Evolutionary conservation across 1,140 invertebrate species (phyloP), one percentile per base, ranked within the genome.

Genomic region (Chionoecetes opilio): DNA sequence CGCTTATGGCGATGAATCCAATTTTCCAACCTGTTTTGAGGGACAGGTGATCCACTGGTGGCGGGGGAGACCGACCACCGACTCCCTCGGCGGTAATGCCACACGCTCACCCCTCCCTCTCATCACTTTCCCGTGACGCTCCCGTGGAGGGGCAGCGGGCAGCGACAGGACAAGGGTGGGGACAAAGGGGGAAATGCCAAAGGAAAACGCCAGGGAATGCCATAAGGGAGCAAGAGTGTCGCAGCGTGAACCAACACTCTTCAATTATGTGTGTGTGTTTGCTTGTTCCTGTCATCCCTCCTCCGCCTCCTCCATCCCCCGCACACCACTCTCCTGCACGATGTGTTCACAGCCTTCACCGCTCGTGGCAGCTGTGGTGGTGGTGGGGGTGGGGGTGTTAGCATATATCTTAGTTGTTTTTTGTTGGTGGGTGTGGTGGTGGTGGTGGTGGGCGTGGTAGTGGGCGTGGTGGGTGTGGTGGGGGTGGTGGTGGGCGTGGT

Each of bases 261-360:
- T 84, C n/a, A 84, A 84, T 84, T 29, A 31, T 31, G 32, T 31
- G 82, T 84, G 82, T 84, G 82, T 84, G 82, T 53, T 53, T 53
- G 82, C 82, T 34, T 37, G 37, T 88, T 37, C 31, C n/a, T 35
- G 32, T 37, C 31, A 35, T 34, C 31, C 29, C 86, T 3, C 17
- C 17, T 2, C 29, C 32, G 14, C 86, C 31, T 3, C 29, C 5
- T 9, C 86, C 32, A 32, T 14, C 86, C 26, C 26, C 86, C 26
- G 14, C 37, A 34, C 86, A 88, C 86, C 86, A 88, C 37, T 21
- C 86, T 35, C 29, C 35, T 35, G 5, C 31, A 46, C 6, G 32
- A 88, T 35, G 32, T 35, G 31, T 38, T 14, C 86, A 31, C 5
- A 34, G 37, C 86, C 29, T 35, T 38, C 32, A 34, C 86, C 26